phyloP scores from a whole-genome alignment of 2,888 invertebrate species.

The Polydesmus complanatus region DNA sequence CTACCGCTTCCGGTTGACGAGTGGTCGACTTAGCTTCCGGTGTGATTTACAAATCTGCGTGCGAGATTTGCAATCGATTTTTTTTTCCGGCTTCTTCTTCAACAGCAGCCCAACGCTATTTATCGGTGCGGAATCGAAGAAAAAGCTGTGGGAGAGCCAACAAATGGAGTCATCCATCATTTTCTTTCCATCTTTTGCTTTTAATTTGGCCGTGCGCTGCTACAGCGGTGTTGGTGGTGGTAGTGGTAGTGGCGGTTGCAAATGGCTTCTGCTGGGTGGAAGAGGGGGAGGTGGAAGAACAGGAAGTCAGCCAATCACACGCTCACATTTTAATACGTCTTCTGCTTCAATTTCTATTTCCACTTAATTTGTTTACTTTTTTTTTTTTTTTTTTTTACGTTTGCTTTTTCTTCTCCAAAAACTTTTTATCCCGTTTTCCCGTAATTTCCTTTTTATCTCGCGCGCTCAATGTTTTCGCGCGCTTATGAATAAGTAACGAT shows the following conservation, averaged over 20 bases:
- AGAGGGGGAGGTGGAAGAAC: neutral
- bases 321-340: no score
- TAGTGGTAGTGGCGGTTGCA: no score
- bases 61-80: neutral
- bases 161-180: neutral
- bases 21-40: neutral
- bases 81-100: no score
- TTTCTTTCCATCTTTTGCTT: neutral
- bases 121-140: neutral
- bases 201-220: neutral
- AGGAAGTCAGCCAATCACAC: neutral
- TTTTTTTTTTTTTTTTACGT: no score
- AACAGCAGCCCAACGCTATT: neutral
- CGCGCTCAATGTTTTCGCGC: no score
- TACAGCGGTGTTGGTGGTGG: no score
- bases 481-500: no score
- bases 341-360: no score
- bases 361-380: neutral
- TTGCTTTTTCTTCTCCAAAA: no score
- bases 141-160: neutral
- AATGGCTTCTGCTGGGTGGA: neutral
- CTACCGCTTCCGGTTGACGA: neutral
- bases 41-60: neutral
- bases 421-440: no score
- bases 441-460: no score